Percentiles rank a stretch among this genome's conserved stretches.
Conservation (phyloP, 2,797 vertebrate genomes). For the Meriones psammophilus region DNA sequence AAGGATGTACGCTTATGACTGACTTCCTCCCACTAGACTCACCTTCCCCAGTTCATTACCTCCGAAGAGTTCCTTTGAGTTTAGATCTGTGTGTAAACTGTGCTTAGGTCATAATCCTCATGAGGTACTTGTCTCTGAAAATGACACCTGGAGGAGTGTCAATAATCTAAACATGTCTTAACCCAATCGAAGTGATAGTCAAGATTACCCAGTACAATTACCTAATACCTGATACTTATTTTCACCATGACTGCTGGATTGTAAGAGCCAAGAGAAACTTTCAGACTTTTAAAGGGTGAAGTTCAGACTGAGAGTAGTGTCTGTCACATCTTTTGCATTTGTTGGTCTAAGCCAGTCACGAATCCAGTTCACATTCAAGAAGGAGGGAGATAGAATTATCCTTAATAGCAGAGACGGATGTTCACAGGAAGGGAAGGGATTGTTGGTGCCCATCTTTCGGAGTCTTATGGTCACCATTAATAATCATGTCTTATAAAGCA, state of each 20-base stretch:
- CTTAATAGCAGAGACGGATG: conserved; percentile 12
- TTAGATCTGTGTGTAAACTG: not conserved
- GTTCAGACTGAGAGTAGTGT: not conserved
- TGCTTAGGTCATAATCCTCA: not conserved
- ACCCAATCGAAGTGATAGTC: not conserved
- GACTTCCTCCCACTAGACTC: not conserved
- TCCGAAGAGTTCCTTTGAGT: not conserved
- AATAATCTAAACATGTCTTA: not conserved
- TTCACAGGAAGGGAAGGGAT: not conserved
- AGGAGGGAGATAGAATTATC: not conserved
- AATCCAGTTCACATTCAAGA: not conserved
- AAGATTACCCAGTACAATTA: no score
- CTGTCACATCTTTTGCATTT: not conserved
- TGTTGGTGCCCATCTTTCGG: not conserved
- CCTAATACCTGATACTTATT: not conserved
- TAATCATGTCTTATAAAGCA: conserved; percentile 8
- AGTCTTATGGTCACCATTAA: not conserved
- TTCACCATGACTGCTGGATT: not conserved
- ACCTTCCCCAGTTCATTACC: not conserved
- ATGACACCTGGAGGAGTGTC: not conserved
- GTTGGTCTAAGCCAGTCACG: not conserved
- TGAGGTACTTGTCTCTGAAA: not conserved
- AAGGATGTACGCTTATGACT: not conserved
- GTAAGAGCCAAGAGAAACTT: conserved; percentile 11
- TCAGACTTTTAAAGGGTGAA: not conserved